Evolutionary conservation across 1,140 invertebrate species (phyloP).

Genomic region (Drosophila auraria): DNA sequence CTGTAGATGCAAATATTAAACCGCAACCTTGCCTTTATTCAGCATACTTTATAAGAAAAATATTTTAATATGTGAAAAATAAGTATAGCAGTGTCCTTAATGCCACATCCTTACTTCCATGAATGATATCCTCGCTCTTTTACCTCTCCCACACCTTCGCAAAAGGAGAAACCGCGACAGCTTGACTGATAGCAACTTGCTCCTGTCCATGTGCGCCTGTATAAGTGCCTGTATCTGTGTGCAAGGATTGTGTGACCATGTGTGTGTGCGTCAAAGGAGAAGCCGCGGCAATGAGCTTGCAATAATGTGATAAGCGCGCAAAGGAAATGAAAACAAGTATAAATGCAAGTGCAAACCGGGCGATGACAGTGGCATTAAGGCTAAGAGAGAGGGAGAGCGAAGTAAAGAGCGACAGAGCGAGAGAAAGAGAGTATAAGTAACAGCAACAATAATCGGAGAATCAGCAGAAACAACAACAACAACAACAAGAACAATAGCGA

Average conservation of each 20-base stretch:
- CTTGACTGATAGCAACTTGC: conserved; percentile 57
- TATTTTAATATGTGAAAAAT: not conserved
- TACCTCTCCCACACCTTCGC: not conserved
- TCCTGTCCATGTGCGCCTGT: not conserved
- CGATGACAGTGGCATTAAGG: conserved; percentile 55
- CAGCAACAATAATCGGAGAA: conserved; percentile 16
- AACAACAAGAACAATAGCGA: conserved; percentile 18
- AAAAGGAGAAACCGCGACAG: conserved; percentile 30
- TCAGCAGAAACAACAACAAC: conserved; percentile 15
- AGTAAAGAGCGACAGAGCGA: not conserved
- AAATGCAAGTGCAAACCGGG: conserved; percentile 56
- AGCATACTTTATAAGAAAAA: not conserved
- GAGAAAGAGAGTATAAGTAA: conserved; percentile 25
- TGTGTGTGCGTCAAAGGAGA: conserved; percentile 46
- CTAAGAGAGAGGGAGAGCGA: not conserved
- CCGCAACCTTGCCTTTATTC: not conserved
- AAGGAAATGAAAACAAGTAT: conserved; percentile 79
- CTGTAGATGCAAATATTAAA: not conserved
- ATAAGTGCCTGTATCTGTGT: conserved; percentile 14
- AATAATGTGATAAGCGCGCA: conserved; percentile 81
- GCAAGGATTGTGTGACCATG: not conserved
- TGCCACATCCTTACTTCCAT: not conserved
- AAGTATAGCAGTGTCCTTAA: not conserved
- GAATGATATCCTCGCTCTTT: conserved; percentile 12
- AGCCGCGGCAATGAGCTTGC: conserved; percentile 75